Conservation (phyloP, 1,140 invertebrate genomes). For the Brachionus paranguensis region DNA sequence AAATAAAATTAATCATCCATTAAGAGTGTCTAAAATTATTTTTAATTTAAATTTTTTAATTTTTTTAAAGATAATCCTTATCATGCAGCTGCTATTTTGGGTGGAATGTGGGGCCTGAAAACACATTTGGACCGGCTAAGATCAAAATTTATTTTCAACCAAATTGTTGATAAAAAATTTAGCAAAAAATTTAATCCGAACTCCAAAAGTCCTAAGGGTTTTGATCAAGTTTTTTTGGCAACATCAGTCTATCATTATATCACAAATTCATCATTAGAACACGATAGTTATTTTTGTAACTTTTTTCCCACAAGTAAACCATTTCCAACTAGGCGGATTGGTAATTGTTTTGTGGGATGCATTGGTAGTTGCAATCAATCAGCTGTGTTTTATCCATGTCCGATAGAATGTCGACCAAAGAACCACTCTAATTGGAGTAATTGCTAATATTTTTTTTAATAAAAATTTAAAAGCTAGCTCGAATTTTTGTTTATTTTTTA, state of each 20-base stretch:
- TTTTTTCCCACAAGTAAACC: not conserved
- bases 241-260: not conserved
- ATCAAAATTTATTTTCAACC: not conserved
- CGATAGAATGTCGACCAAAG: not conserved
- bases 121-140: not conserved
- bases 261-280: not conserved
- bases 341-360: constrained; percentile 7
- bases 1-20: too few relatives aligned
- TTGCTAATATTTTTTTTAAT: not conserved
- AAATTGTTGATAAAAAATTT: not conserved
- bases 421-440: not conserved
- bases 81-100: not conserved
- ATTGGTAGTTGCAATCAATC: not conserved
- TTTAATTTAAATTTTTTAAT: too few relatives aligned
- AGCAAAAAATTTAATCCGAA: not conserved
- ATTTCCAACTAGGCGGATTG: not conserved
- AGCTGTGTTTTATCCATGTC: not conserved
- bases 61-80: constrained; percentile 2
- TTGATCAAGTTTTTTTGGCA: constrained; percentile 6
- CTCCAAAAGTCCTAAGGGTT: not conserved
- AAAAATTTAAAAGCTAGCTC: not conserved
- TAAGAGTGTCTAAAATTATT: too few relatives aligned
- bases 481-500: not conserved
- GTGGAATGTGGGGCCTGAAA: constrained; percentile 29
- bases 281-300: constrained; percentile 19